Percentiles rank a stretch among this genome's conserved stretches.
Evolutionary conservation across 2,888 invertebrate genomes (phyloP).

Genomic region (Protula sp.): DNA sequence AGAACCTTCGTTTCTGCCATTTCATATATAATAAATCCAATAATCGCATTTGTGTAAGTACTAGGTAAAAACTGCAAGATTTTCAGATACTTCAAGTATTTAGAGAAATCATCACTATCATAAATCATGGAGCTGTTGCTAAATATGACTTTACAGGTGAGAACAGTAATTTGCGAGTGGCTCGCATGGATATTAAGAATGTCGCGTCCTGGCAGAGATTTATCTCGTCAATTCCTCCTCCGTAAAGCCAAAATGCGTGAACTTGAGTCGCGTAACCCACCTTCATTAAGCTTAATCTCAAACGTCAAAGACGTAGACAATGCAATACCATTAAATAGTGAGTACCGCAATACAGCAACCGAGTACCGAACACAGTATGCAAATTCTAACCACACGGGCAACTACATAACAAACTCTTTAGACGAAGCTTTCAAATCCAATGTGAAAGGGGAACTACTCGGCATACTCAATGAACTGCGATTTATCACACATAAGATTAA

Average conservation of each 20-base stretch:
- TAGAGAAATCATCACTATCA: too few species aligned
- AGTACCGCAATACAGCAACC: conserved; percentile 6
- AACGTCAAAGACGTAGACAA: conserved; percentile 31
- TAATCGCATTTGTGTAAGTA: too few species aligned
- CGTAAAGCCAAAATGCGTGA: conserved; percentile 28
- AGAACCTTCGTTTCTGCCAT: too few species aligned
- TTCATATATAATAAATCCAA: too few species aligned
- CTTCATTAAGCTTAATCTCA: conserved; percentile 27
- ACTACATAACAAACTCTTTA: not conserved
- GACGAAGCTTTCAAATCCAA: conserved; percentile 12
- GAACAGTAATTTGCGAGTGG: conserved; percentile 28
- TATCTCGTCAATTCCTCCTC: conserved; percentile 27
- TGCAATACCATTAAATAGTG: conserved; percentile 23
- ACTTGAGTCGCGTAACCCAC: conserved; percentile 25
- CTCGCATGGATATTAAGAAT: conserved; percentile 28
- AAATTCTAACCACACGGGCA: not conserved
- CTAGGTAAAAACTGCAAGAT: too few species aligned
- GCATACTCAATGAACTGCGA: conserved; percentile 30
- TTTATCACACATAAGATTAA: conserved; percentile 31
- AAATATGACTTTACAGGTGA: too few species aligned
- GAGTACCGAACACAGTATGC: conserved; percentile 2
- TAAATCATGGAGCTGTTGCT: too few species aligned
- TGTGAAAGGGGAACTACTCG: conserved; percentile 26
- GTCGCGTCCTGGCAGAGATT: conserved; percentile 27
- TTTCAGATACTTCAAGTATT: too few species aligned